These are phyloP conservation scores for Autographa gamma DNA, from an alignment of 2,888 invertebrate genomes.

Conservation along the genomic window DNA sequence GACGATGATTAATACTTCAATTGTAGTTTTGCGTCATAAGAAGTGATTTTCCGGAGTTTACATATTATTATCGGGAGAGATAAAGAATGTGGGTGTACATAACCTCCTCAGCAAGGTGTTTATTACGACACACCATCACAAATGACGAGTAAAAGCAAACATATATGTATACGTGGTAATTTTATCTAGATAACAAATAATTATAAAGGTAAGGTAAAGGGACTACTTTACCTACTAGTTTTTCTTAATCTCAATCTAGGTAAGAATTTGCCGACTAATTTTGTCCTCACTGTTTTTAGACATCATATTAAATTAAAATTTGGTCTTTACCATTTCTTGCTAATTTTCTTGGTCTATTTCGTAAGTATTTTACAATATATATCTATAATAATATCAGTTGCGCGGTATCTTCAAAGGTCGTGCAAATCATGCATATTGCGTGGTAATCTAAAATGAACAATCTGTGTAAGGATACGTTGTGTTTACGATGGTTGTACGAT, in stretches of 20 bases:
- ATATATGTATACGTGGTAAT: conserved; percentile 33
- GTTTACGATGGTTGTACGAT: conserved; percentile 62
- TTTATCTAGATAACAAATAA: conserved; percentile 35
- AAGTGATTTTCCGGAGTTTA: conserved; percentile 56
- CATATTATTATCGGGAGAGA: conserved; percentile 49
- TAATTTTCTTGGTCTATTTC: too few species aligned
- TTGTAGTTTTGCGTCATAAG: conserved; percentile 39
- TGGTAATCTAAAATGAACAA: conserved; percentile 33
- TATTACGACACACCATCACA: conserved; percentile 56
- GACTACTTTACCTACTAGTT: conserved; percentile 22
- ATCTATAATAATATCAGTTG: not conserved
- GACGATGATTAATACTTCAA: not conserved
- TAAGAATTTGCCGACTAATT: too few species aligned
- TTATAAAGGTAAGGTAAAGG: conserved; percentile 42
- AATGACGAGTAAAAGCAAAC: conserved; percentile 54
- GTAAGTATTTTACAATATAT: too few species aligned
- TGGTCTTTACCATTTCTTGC: too few species aligned
- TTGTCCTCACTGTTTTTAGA: too few species aligned
- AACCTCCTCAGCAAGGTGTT: conserved; percentile 38
- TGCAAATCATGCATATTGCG: conserved; percentile 49
- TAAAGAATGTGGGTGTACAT: conserved; percentile 56
- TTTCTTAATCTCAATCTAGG: not conserved
- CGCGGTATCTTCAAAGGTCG: conserved; percentile 21
- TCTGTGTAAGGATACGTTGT: conserved; percentile 52
- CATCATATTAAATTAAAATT: too few species aligned